Evolutionary conservation across 2,888 invertebrate species (phyloP), one percentile per base, ranked within the genome.

Genomic region (Drosophila borealis): DNA sequence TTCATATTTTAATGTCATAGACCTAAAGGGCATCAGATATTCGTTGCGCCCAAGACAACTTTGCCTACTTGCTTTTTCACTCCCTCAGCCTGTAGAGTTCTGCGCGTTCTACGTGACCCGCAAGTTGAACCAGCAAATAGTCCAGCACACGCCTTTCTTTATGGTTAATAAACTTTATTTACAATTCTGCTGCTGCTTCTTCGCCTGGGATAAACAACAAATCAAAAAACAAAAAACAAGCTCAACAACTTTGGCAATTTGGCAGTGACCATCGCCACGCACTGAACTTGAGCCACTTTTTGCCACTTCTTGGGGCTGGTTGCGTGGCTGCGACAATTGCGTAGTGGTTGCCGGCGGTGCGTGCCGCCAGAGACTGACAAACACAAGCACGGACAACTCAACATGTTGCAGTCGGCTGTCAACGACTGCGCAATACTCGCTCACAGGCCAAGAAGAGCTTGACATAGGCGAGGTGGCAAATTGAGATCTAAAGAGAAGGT

Each of bases 241-340:
- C 9, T 13, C 19, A 42, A 39, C 29, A 33, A 48, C 45, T 36
- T 25, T 45, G 36, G 25, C 55, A 34, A 55, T 63, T 73, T 74
- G 70, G 48, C 75, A 74, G 44, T 74, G 66, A 59, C 60, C 61
- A 77, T 54, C 48, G 75, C 36, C 61, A 78, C 75, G 75, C 88
- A 74, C 78, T 88, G 86, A 84, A 84, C 84, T 84, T 84, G 88
- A 80, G 49, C 86, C 65, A 82, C 70, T 67, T 54, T 17, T n/a
- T 42, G 42, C 86, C 63, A 82, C 70, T 67, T 55, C 17, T 14
- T 54, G 44, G 5, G 39, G 37, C 45, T 36, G 55, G 64, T 57
- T 48, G 73, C 55, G 50, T 74, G 79, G 57, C 78, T 72, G 75
- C 79, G 71, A 63, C 65, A 79, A 79, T 67, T 79, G 79, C 75